These are phyloP conservation scores for Cardinalis cardinalis DNA, from an alignment of 2,113 vertebrate genomes.

Conservation along the genomic window DNA sequence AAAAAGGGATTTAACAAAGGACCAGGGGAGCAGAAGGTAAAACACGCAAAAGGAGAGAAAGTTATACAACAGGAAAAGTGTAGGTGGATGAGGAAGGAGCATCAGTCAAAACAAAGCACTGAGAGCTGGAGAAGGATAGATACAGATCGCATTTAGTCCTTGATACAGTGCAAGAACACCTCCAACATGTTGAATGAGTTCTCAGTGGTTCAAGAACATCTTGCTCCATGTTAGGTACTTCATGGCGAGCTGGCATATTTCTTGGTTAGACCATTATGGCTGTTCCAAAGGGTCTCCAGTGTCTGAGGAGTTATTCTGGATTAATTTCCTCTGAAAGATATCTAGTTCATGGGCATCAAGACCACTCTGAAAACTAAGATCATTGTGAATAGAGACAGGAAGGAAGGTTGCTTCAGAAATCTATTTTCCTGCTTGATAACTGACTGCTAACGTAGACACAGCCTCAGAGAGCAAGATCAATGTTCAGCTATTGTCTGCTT, in stretches of 20 bases:
- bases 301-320: background rate
- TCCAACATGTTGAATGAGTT: background rate
- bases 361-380: background rate
- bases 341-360: rapidly evolving
- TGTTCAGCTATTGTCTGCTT: background rate
- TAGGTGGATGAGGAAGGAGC: background rate
- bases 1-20: background rate
- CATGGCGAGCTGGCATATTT: background rate
- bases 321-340: background rate
- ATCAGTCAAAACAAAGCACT: background rate
- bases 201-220: background rate
- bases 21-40: background rate
- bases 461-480: background rate
- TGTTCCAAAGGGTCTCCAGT: background rate
- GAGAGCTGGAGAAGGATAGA: background rate
- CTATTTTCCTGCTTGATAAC: background rate
- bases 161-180: background rate
- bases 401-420: background rate
- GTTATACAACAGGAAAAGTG: background rate
- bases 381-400: background rate
- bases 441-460: background rate
- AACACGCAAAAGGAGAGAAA: background rate
- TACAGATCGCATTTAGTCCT: background rate
- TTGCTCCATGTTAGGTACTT: background rate
- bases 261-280: background rate